Evolutionary conservation across 1,140 invertebrate genomes (phyloP).

Genomic region (Rhagoletis pomonella): DNA sequence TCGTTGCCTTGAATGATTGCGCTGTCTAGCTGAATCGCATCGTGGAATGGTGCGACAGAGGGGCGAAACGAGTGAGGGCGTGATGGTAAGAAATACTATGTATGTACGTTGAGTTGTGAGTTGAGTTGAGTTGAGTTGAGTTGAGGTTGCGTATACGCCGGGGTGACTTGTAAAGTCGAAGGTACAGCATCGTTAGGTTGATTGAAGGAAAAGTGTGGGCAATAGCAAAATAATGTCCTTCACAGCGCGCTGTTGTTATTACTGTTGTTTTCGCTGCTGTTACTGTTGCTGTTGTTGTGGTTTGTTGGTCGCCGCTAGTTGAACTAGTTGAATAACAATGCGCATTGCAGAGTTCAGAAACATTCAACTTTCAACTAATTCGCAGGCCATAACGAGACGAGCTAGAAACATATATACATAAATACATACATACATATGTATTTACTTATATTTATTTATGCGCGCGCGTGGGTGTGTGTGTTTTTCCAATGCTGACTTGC

Average conservation of each 20-base stretch:
- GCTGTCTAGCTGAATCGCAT: not conserved
- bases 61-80: not conserved
- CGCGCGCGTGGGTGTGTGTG: not conserved
- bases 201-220: conserved; percentile 1
- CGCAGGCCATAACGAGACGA: not conserved
- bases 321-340: conserved; percentile 51
- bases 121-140: not conserved
- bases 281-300: not conserved
- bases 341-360: conserved; percentile 37
- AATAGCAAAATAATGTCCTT: conserved; percentile 46
- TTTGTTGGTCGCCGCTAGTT: conserved; percentile 1
- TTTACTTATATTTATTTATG: not conserved
- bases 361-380: conserved; percentile 35
- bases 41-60: not conserved
- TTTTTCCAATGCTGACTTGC: not conserved
- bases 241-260: not conserved
- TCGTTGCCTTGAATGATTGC: conserved; percentile 47
- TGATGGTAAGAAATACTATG: too few relatives aligned
- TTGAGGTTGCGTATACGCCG: conserved; percentile 32
- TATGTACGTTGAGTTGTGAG: not conserved
- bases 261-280: not conserved
- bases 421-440: not conserved
- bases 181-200: not conserved
- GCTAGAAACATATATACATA: not conserved
- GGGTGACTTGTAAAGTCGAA: not conserved